A percentile compares a stretch with the other conserved stretches of the same genome.
phyloP scores from a whole-genome alignment of 2,113 vertebrate species.

The Pluvialis apricaria region DNA sequence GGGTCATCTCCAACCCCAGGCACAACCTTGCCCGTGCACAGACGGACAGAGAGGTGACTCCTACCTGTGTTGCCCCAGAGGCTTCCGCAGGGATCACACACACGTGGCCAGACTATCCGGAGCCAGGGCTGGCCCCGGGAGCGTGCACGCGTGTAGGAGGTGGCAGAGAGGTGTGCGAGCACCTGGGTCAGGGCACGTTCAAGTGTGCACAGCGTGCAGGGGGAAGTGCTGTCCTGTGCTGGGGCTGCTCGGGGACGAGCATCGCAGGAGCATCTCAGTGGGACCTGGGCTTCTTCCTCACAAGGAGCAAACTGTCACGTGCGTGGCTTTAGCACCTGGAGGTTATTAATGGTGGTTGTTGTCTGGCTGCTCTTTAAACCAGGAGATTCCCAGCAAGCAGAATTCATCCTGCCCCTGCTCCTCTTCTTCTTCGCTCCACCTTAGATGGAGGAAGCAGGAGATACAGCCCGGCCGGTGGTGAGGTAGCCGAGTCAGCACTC shows the following conservation, averaged over 20 bases:
- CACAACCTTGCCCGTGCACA: neutral
- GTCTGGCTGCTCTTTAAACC: neutral
- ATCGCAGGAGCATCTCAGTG: neutral
- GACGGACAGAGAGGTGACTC: neutral
- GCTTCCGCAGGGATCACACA: neutral
- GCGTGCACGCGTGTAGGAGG: neutral
- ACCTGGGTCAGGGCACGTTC: accelerated
- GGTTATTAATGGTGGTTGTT: neutral
- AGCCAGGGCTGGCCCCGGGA: neutral
- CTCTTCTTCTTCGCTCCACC: neutral
- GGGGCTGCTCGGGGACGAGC: neutral
- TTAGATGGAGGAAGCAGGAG: neutral
- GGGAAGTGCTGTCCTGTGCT: accelerated
- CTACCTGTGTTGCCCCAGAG: neutral
- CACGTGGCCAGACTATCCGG: neutral
- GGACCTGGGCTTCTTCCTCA: neutral
- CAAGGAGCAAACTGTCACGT: neutral
- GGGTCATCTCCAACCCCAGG: neutral
- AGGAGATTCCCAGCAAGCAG: neutral
- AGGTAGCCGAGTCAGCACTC: neutral
- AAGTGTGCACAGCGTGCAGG: neutral
- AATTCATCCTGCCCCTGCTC: neutral
- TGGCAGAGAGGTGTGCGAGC: neutral
- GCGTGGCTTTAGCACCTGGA: neutral
- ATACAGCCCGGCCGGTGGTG: accelerated